Evolutionary conservation across 2,797 vertebrate species (phyloP).

Genomic region (Alectoris magna): DNA sequence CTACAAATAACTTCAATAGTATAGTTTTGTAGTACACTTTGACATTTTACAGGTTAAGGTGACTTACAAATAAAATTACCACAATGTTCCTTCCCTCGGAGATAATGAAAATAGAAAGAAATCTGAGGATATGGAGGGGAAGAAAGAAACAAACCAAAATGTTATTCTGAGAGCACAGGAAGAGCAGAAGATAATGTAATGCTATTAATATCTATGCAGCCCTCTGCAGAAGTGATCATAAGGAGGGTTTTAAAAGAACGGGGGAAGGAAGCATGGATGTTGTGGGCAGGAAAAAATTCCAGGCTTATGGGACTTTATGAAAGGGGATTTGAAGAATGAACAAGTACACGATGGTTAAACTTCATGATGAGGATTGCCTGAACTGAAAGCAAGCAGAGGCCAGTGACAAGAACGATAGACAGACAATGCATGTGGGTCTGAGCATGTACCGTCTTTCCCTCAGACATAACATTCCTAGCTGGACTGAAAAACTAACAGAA

Average conservation of each 20-base stretch:
- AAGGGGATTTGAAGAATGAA: not conserved
- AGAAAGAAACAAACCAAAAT: not conserved
- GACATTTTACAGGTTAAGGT: not conserved
- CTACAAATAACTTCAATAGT: not conserved
- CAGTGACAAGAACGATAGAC: not conserved
- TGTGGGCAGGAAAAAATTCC: not conserved
- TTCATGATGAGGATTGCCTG: not conserved
- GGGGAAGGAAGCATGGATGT: not conserved
- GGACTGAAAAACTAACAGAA: constrained; percentile 10
- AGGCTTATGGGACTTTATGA: not conserved
- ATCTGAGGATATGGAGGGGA: not conserved
- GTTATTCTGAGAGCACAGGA: not conserved
- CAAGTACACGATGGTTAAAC: not conserved
- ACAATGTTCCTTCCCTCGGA: not conserved
- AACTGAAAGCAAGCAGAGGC: not conserved
- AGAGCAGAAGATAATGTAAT: constrained; percentile 1
- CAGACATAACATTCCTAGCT: not conserved
- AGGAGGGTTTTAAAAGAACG: not conserved
- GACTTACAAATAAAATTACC: not conserved
- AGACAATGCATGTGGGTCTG: not conserved
- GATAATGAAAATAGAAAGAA: not conserved
- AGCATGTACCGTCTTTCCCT: not conserved
- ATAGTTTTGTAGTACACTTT: not conserved
- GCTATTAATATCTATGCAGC: not conserved
- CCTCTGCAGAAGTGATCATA: not conserved